A percentile compares a stretch with the other conserved stretches of the same genome.
Conservation (phyloP, 1,140 invertebrate genomes). For the Mactra quadrangularis region DNA sequence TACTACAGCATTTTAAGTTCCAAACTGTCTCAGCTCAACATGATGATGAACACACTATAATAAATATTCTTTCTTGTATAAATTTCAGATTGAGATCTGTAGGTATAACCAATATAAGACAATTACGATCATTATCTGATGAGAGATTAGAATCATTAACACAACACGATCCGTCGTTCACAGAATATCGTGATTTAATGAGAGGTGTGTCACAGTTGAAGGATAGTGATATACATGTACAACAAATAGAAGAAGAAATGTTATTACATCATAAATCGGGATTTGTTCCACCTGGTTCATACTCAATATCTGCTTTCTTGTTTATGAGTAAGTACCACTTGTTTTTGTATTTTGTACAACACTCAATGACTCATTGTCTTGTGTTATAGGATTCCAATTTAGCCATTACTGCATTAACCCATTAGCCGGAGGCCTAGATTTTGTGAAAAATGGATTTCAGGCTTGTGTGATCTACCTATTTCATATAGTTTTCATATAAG, state of each 20-base stretch:
- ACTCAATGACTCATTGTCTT: too few relatives aligned
- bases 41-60: too few relatives aligned
- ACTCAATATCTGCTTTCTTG: slow-evolving; percentile 14
- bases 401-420: too few relatives aligned
- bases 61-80: too few relatives aligned
- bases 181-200: slow-evolving; percentile 27
- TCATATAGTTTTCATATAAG: too few relatives aligned
- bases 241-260: slow-evolving; percentile 34
- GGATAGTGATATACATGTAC: background rate
- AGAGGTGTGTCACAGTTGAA: slow-evolving; percentile 5
- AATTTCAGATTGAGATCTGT: slow-evolving; percentile 18
- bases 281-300: slow-evolving; percentile 5
- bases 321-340: slow-evolving; percentile 28
- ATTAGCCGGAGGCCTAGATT: too few relatives aligned
- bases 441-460: too few relatives aligned
- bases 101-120: slow-evolving; percentile 12
- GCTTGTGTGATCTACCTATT: too few relatives aligned
- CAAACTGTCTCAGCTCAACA: too few relatives aligned
- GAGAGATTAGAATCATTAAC: slow-evolving; percentile 7
- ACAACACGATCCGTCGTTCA: slow-evolving; percentile 17
- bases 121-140: slow-evolving; percentile 17
- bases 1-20: too few relatives aligned
- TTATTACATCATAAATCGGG: slow-evolving; percentile 33
- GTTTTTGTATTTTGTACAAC: too few relatives aligned
- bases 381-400: too few relatives aligned